Base-by-base conservation (phyloP, 1,140 invertebrate genomes). In the Drosophila rufa region DNA sequence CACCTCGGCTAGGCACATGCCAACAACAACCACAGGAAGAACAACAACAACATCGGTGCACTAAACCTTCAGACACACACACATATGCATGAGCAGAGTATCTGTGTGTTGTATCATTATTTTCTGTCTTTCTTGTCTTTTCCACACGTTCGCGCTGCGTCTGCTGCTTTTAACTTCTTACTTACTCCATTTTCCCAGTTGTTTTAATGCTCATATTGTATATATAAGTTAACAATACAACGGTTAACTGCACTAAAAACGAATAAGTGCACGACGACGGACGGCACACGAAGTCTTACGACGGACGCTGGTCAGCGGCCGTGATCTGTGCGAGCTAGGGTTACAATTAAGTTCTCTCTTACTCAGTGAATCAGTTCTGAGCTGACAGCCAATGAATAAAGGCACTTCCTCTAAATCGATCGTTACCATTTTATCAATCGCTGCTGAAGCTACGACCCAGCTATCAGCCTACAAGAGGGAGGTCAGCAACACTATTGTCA, bases 51-150 rank as follows among this genome's bases (percentile, higher is more conserved):
- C 75, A 73, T 51, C 78, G 75, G 67, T 65, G 70, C 69, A 75
- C 69, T 51, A 81, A 83, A 83, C 80, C 80, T 83, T 83, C 80
- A 82, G 80, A 82, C 61, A 79, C 69, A 71, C 56, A 67, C 60
- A 56, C 76, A 60, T 60, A 36, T 59, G 43, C 8, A 30, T 2
- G n/a, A 8, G 0, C 7, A 45, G 42, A n/a, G 51, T 56, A 43
- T 75, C 70, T 64, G 69, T 55, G 45, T 30, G 27, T 75, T 45
- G 48, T 67, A 48, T 68, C 48, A 73, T 73, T 71, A 73, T 70
- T 69, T 71, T 58, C 27, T 33, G 36, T 38, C 36, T 38, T 38
- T 59, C 55, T 67, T 48, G 43, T 25, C 43, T 71, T 58, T 71
- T 70, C 51, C 51, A 70, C 69, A 70, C 65, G 62, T 69, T 68